Percentiles rank a stretch among this genome's conserved stretches.
Conservation (phyloP, 2,888 invertebrate species). For the Zaprionus bogoriensis region DNA sequence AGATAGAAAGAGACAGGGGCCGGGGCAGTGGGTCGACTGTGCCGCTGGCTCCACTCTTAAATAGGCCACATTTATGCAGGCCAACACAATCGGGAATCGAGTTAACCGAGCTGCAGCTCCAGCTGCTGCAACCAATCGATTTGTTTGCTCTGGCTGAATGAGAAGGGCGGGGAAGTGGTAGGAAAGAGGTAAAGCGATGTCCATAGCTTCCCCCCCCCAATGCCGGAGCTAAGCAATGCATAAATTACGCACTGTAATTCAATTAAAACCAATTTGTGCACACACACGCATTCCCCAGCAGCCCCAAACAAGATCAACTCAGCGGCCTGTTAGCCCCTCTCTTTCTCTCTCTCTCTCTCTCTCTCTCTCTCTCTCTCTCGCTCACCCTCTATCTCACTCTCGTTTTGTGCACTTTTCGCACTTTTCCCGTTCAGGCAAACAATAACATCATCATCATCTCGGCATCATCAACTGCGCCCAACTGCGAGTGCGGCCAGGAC, state of each 20-base stretch:
- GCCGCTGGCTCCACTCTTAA: conserved; percentile 43
- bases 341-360: background rate
- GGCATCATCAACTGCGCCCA: conserved; percentile 5
- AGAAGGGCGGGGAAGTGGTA: background rate
- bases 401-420: conserved; percentile 43
- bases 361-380: background rate
- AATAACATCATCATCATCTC: conserved; percentile 19
- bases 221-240: conserved; percentile 56
- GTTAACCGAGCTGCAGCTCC: conserved; percentile 15
- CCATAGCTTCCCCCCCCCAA: background rate
- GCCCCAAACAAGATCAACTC: conserved; percentile 4
- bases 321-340: background rate
- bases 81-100: conserved; percentile 28
- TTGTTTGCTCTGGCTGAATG: conserved; percentile 31
- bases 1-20: background rate
- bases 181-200: background rate
- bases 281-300: conserved; percentile 29
- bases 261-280: conserved; percentile 69
- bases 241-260: conserved; percentile 70
- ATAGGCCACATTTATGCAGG: conserved; percentile 54
- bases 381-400: conserved; percentile 1
- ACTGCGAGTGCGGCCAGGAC: no score
- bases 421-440: conserved; percentile 17
- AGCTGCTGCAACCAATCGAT: conserved; percentile 36
- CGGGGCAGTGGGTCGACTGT: conserved; percentile 2